Evolutionary conservation across 2,113 vertebrate genomes (phyloP).

Genomic region (Melanostigma gelatinosum): DNA sequence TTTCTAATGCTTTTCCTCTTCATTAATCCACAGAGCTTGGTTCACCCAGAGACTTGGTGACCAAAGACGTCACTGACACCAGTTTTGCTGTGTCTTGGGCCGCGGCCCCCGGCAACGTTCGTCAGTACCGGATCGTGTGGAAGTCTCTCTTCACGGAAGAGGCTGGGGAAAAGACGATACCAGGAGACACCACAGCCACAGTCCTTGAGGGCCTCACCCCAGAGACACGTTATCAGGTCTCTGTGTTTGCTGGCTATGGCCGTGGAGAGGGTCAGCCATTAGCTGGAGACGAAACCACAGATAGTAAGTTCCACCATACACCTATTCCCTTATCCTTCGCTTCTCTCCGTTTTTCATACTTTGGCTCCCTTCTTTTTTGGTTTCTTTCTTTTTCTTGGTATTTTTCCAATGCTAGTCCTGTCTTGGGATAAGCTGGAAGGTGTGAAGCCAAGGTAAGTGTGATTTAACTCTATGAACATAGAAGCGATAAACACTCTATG

Average conservation of each 20-base stretch:
- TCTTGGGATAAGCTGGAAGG: neutral
- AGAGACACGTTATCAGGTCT: conserved; percentile 95
- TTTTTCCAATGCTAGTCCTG: neutral
- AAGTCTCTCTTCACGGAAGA: conserved; percentile 91
- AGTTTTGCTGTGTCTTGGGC: conserved; percentile 91
- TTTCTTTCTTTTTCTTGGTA: conserved; percentile 4
- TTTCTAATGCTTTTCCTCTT: conserved; percentile 5
- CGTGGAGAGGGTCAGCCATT: conserved; percentile 92
- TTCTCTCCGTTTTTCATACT: neutral
- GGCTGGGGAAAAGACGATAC: conserved; percentile 88
- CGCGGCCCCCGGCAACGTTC: conserved; percentile 92
- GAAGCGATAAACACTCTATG: neutral
- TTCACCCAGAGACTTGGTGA: conserved; percentile 90
- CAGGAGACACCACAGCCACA: conserved; percentile 85
- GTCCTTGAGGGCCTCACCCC: conserved; percentile 91
- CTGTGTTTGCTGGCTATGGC: conserved; percentile 89
- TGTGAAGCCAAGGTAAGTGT: conserved; percentile 13
- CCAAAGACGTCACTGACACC: conserved; percentile 92
- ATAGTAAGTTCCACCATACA: conserved; percentile 83
- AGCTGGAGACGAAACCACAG: conserved; percentile 92
- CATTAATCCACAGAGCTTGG: conserved; percentile 86
- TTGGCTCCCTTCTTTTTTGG: neutral
- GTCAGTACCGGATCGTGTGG: conserved; percentile 90
- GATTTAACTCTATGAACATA: neutral
- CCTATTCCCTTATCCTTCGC: neutral